These are phyloP conservation scores for Nyctereutes procyonoides DNA, from an alignment of 2,113 vertebrate species.

Conservation along the genomic window DNA sequence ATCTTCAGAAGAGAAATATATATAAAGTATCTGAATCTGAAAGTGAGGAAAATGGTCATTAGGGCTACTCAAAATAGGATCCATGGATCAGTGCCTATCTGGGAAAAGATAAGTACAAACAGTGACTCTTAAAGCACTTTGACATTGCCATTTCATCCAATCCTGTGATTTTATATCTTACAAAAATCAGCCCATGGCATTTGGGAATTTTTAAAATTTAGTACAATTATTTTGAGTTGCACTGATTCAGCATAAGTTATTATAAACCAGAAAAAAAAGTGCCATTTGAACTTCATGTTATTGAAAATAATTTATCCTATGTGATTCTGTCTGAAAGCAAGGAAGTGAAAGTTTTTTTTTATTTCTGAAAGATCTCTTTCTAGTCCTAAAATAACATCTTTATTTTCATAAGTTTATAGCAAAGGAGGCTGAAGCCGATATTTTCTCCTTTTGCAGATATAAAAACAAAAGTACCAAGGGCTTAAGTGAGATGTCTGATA, in stretches of 20 bases:
- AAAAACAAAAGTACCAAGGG: conserved; percentile 1
- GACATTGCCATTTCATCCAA: background rate
- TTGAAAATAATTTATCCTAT: conserved; percentile 38
- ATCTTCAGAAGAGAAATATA: background rate
- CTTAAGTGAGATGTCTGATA: background rate
- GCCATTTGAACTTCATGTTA: conserved; percentile 38
- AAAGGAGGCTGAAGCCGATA: background rate
- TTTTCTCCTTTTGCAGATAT: conserved; percentile 3
- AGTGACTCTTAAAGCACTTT: background rate
- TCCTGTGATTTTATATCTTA: background rate
- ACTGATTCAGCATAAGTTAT: conserved; percentile 37
- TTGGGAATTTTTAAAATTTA: conserved; percentile 12
- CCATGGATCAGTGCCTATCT: background rate
- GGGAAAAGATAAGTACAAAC: background rate
- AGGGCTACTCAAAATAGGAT: background rate
- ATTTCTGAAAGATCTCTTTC: conserved; percentile 18
- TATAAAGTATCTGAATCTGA: conserved; percentile 40
- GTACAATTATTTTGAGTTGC: conserved; percentile 30
- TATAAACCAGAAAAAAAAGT: background rate
- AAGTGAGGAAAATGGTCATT: background rate
- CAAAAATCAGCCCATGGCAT: background rate
- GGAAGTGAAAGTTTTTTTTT: conserved; percentile 14
- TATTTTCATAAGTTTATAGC: conserved; percentile 1
- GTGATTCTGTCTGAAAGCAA: conserved; percentile 24
- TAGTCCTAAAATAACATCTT: background rate